Percentiles rank a stretch among this genome's conserved stretches.
Conservation (phyloP, 35 echinoderm and acorn worm genomes). For the Nesometra sesokonis region DNA sequence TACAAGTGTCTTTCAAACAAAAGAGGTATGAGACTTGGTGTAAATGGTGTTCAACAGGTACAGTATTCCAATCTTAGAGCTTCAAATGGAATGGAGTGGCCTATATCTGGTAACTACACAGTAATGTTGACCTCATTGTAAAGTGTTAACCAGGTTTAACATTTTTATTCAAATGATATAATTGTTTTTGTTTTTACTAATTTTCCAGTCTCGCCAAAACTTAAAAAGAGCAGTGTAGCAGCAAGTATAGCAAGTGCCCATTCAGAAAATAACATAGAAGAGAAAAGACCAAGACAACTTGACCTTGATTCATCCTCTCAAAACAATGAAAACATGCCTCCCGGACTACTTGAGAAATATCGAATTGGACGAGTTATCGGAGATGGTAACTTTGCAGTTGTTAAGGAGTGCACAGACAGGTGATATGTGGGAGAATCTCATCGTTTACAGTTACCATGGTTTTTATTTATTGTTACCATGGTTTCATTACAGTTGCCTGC, state of each 20-base stretch:
- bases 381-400: slow-evolving; percentile 96
- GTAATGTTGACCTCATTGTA: too few species aligned
- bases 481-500: too few species aligned
- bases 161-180: too few species aligned
- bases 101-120: too few species aligned
- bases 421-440: not conserved
- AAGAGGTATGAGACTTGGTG: too few species aligned
- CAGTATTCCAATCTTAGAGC: too few species aligned
- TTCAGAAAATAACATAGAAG: not conserved
- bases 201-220: not conserved
- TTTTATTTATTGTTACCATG: too few species aligned
- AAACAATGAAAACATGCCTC: slow-evolving; percentile 25
- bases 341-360: slow-evolving; percentile 62
- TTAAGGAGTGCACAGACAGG: slow-evolving; percentile 94
- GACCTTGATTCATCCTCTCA: slow-evolving; percentile 3
- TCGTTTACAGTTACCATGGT: not conserved
- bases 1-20: too few species aligned
- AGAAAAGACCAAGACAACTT: not conserved
- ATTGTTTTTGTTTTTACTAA: not conserved
- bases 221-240: not conserved
- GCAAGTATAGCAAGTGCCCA: not conserved
- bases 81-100: too few species aligned
- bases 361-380: slow-evolving; percentile 81
- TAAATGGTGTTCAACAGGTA: too few species aligned
- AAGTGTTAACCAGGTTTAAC: too few species aligned